These are phyloP conservation scores for Cryptoprocta ferox DNA, from an alignment of 2,797 vertebrate species.

Conservation along the genomic window DNA sequence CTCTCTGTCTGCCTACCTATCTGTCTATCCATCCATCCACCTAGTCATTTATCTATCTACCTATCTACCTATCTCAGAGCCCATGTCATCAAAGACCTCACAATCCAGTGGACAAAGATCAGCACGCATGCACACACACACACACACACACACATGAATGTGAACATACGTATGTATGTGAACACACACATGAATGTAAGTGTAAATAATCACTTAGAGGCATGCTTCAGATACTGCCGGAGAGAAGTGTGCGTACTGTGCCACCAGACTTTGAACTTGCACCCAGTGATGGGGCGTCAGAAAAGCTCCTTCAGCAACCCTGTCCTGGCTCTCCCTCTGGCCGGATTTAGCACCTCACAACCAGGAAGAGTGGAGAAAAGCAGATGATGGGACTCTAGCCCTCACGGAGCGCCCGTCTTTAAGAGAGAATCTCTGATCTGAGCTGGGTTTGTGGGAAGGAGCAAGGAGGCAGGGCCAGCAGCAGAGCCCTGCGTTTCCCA, in stretches of 20 bases:
- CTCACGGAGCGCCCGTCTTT: background rate
- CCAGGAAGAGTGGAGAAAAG: background rate
- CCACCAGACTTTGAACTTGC: background rate
- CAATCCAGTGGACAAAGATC: background rate
- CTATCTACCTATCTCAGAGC: background rate
- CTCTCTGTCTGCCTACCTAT: background rate
- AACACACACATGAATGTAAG: rapidly evolving
- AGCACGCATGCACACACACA: background rate
- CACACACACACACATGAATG: rapidly evolving
- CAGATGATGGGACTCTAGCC: rapidly evolving
- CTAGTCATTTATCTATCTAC: background rate
- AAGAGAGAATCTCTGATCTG: background rate
- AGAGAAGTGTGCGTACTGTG: background rate
- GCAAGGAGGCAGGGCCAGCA: background rate
- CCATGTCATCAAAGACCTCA: background rate
- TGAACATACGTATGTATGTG: background rate
- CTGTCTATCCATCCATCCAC: background rate
- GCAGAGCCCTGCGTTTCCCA: background rate
- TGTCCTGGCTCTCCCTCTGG: background rate
- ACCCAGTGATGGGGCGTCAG: background rate
- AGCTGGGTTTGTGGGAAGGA: background rate
- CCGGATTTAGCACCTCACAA: background rate
- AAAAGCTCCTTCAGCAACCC: background rate
- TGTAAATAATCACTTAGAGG: background rate
- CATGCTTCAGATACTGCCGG: background rate